Evolutionary conservation across 37 sponge, comb jelly and placozoan species (phyloP).

Genomic region (Crambe crambe): DNA sequence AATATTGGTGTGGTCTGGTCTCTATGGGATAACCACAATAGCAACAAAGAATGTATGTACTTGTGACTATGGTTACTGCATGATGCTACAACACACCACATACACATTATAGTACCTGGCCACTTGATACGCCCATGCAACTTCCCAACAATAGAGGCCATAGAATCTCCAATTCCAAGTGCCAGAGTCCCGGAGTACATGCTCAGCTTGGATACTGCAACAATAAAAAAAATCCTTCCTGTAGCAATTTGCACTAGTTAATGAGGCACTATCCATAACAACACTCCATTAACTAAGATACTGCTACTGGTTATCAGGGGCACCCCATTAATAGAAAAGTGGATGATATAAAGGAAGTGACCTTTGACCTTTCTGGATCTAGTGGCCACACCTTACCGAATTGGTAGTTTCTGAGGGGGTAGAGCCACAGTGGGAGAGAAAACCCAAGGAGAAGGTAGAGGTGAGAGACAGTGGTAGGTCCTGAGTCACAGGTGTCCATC

Average conservation of each 20-base stretch:
- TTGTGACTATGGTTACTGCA: too few species aligned
- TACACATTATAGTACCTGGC: too few species aligned
- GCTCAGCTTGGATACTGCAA: constrained; percentile 56
- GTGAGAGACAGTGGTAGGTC: constrained; percentile 74
- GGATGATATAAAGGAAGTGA: too few species aligned
- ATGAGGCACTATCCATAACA: too few species aligned
- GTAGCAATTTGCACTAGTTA: background rate
- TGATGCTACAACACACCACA: too few species aligned
- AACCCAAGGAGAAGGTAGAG: constrained; percentile 89
- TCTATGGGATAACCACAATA: too few species aligned
- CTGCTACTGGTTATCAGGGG: too few species aligned
- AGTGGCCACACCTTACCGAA: constrained; percentile 26
- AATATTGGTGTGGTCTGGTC: too few species aligned
- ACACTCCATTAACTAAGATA: too few species aligned
- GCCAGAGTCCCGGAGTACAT: constrained; percentile 88
- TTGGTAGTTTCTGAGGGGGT: constrained; percentile 38
- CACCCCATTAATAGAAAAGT: too few species aligned
- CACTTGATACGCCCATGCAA: constrained; percentile 60
- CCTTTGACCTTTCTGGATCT: too few species aligned
- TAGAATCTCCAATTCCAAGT: constrained; percentile 83
- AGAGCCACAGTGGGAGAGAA: constrained; percentile 85
- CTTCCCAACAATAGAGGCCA: constrained; percentile 78
- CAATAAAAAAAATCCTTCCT: background rate
- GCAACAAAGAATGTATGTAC: too few species aligned
- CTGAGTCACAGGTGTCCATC: constrained; percentile 62